Conservation (phyloP, 1,140 invertebrate genomes). For the Watersipora subatra region DNA sequence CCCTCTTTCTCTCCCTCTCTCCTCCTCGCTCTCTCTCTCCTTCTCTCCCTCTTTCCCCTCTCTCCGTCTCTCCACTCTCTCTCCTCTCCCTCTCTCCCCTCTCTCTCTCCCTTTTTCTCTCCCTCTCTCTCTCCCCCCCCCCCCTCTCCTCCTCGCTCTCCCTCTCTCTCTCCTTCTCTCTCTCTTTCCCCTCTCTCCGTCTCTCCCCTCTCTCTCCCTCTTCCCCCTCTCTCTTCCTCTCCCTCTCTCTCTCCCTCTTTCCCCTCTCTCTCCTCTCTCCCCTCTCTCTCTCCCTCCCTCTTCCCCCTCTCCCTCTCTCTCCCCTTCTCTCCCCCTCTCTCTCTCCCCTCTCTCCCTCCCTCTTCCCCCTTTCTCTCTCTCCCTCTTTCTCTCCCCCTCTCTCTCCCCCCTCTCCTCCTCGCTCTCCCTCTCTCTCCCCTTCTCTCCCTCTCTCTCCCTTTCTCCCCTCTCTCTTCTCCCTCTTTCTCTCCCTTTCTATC, state of each 20-base stretch:
- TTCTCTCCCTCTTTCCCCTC: not conserved
- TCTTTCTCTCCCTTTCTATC: too few species aligned
- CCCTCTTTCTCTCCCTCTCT: not conserved
- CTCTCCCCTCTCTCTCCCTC: not conserved
- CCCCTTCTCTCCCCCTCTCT: not conserved
- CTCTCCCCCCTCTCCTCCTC: too few species aligned
- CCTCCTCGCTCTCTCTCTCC: too few species aligned
- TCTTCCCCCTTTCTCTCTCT: not conserved
- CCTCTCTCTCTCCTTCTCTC: too few species aligned
- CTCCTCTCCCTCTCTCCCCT: not conserved
- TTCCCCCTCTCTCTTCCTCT: too few species aligned
- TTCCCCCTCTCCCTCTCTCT: not conserved
- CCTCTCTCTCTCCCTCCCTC: not conserved
- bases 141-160: too few species aligned
- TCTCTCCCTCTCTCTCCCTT: too few species aligned
- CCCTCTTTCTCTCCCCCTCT: not conserved
- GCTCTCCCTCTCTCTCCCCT: not conserved
- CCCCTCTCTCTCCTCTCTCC: too few species aligned
- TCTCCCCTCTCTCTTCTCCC: too few species aligned
- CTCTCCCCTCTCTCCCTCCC: constrained; percentile 1
- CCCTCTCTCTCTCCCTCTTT: too few species aligned
- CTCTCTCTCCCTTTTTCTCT: not conserved
- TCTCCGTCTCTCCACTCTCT: not conserved
- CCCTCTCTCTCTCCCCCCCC: not conserved
- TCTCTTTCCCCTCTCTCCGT: not conserved